Evolutionary conservation across 2,113 vertebrate genomes (phyloP).

Genomic region (Xenus cinereus): DNA sequence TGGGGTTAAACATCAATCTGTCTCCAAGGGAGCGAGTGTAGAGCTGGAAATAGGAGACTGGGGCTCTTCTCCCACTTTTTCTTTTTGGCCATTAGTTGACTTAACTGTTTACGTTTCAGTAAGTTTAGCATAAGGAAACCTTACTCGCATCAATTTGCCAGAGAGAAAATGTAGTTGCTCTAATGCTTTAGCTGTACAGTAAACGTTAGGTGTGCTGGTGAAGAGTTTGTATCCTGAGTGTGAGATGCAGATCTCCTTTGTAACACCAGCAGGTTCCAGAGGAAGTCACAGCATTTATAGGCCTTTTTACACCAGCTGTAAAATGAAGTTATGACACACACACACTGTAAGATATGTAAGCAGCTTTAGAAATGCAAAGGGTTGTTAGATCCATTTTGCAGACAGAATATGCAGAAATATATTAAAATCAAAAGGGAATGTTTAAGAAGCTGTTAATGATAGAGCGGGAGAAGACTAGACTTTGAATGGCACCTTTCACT

Average conservation of each 20-base stretch:
- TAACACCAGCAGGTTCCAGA: not conserved
- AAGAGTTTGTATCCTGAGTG: not conserved
- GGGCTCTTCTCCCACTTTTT: not conserved
- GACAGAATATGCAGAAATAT: not conserved
- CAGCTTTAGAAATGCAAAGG: not conserved
- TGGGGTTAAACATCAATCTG: not conserved
- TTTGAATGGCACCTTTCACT: not conserved
- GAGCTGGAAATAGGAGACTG: not conserved
- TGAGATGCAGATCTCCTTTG: not conserved
- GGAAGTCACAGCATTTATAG: not conserved
- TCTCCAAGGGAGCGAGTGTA: not conserved
- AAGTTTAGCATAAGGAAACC: not conserved
- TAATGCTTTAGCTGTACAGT: not conserved
- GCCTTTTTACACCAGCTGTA: no score
- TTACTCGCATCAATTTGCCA: accelerated
- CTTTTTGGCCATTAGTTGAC: not conserved
- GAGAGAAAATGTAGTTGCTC: not conserved
- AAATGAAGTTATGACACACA: not conserved
- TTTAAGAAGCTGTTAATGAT: not conserved
- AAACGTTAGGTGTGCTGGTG: not conserved
- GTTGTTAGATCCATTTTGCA: not conserved
- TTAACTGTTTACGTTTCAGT: not conserved
- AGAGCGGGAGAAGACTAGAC: not conserved
- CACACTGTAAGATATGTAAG: accelerated
- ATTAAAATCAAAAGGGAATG: not conserved